Conservation (phyloP, 2,888 invertebrate genomes). For the Spodoptera exigua region DNA sequence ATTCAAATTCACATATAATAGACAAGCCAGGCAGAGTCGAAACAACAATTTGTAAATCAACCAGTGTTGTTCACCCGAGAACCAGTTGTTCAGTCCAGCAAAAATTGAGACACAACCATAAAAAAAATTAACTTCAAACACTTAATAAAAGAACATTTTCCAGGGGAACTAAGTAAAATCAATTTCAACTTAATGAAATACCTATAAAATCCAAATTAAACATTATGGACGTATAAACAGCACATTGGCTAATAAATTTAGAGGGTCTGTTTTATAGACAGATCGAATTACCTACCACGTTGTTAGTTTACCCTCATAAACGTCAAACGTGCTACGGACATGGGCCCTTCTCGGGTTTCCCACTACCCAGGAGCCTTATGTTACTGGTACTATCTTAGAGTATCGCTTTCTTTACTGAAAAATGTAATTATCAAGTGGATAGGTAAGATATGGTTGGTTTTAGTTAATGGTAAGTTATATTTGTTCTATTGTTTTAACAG, state of each 20-base stretch:
- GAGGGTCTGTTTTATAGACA: slow-evolving; percentile 74
- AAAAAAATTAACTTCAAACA: too few relatives aligned
- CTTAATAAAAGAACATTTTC: neutral
- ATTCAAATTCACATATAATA: too few relatives aligned
- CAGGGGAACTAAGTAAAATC: neutral
- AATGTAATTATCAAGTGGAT: slow-evolving; percentile 43
- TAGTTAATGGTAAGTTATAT: neutral
- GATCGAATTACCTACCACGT: slow-evolving; percentile 77
- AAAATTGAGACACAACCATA: too few relatives aligned
- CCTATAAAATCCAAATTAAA: slow-evolving; percentile 47
- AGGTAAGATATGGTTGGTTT: slow-evolving; percentile 2
- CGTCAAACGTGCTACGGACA: slow-evolving; percentile 79
- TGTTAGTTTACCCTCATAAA: slow-evolving; percentile 84
- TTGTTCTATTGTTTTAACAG: too few relatives aligned
- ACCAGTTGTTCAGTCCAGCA: too few relatives aligned
- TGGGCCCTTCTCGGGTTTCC: slow-evolving; percentile 79
- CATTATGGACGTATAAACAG: slow-evolving; percentile 49
- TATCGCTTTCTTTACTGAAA: slow-evolving; percentile 50
- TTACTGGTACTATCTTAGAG: slow-evolving; percentile 61
- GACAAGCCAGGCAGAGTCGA: too few relatives aligned
- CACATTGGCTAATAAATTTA: slow-evolving; percentile 68
- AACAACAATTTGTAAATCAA: too few relatives aligned
- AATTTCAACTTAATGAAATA: slow-evolving; percentile 29
- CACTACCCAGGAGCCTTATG: slow-evolving; percentile 67
- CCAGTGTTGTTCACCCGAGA: too few relatives aligned